Percentiles rank a stretch among this genome's conserved stretches.
These are phyloP conservation scores for Agonopterix heracliana DNA, from an alignment of 2,888 invertebrate species.

Conservation along the genomic window DNA sequence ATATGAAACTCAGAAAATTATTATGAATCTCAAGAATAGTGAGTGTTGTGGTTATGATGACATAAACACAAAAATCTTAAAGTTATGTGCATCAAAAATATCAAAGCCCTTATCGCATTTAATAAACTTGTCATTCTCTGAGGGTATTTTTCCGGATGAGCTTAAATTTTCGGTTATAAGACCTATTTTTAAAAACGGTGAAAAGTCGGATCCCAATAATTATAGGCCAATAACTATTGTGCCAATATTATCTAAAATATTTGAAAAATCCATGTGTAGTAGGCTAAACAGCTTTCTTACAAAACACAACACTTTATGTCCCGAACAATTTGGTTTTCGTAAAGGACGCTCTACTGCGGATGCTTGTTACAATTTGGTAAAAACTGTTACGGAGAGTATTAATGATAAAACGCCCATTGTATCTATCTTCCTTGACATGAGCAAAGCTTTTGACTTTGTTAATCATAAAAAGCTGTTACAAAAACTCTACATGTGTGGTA, in stretches of 20 bases:
- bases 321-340: not conserved
- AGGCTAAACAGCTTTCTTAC: not conserved
- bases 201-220: no score
- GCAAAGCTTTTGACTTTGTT: no score
- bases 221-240: not conserved
- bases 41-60: not conserved
- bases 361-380: no score
- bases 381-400: no score
- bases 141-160: not conserved
- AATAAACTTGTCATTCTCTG: not conserved
- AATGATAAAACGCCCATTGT: no score
- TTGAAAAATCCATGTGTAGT: not conserved
- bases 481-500: no score
- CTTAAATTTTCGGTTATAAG: not conserved
- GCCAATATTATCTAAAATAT: not conserved
- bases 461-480: no score
- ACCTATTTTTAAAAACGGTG: not conserved
- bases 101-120: not conserved
- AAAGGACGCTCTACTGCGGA: constrained; percentile 22
- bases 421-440: no score
- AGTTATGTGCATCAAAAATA: not conserved
- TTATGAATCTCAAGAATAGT: no score
- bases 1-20: not conserved
- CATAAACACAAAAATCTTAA: not conserved
- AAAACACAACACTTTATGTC: not conserved